Base-by-base conservation (phyloP, 2,113 vertebrate genomes). In the Capra hircus region DNA sequence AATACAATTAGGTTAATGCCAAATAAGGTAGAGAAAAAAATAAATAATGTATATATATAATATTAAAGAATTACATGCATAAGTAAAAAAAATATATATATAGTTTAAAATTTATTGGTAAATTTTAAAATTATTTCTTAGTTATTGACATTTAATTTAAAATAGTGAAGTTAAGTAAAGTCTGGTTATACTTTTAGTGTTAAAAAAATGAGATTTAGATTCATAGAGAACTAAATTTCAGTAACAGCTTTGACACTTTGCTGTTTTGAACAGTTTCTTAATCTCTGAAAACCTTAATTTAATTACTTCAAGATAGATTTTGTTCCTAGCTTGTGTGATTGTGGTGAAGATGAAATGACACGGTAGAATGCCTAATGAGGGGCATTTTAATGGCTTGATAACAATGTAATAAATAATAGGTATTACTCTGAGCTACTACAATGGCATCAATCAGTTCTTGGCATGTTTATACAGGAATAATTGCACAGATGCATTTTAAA, bases 11-110 rank as follows among this genome's bases (percentile, higher is more conserved):
- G 25, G 57, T 43, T 95, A 97, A 97, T 97, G 89, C 48, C 92
- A 98, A 96, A 43, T 64, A 91, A 97, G 4, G 85, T 74, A 90
- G 71, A 97, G 92, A 97, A 98, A 98, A 98, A 81, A 27, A 43
- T 33, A 59, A 45, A 43, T 83, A 53, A 85, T 88, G 12, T 83
- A 94, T 80, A 67, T 91, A 27, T 80, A 52, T 52, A 33, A 59
- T 91, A 57, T 81, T 90, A 71, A 23, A 43, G 6, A 45, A n/a
- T 15, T 15, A 10, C 17, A 52, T 9, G 45, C 23, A 43, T 36
- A 81, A 40, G 33, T 88, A 43, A 33, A 2, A 64, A 62, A 11
- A 50, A 64, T 48, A 50, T 50, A 13, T n/a, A 64, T n/a, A 67
- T 67, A 67, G 40, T 60, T 40, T 88, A 60, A 97, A 97, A 95